Base-by-base conservation (phyloP, 2,113 vertebrate genomes). In the Hymenochirus boettgeri region DNA sequence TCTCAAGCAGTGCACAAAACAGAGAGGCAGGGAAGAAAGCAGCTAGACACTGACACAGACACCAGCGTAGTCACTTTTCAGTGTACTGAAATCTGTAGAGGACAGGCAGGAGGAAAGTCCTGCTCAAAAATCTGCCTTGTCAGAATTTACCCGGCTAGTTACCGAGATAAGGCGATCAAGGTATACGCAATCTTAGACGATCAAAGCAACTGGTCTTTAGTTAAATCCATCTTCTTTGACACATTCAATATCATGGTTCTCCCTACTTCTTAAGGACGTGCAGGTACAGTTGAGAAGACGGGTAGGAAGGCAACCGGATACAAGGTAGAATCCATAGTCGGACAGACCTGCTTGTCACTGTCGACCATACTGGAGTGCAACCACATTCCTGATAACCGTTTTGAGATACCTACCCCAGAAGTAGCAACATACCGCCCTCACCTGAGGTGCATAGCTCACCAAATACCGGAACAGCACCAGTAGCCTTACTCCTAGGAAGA, bases 321-420 rank as follows among this genome's bases (percentile, higher is more conserved):
- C 35, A 39, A 39, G 12, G 35, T 39, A 5, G 35, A 39, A 12
- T 39, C 35, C 35, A 39, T 52, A 25, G 50, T 4, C 17, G 4
- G 50, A 4, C 50, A 52, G 21, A 50, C 47, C 47, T 50, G 47
- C 18, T 50, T 46, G 12, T 46, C 42, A 5, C n/a, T 46, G n/a
- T 5, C 29, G 10, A 31, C 37, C 3, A 26, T 59, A 25, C 22
- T 26, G 22, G 33, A 45, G 24, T 59, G 35, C 48, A 51, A 22
- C 24, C 48, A 51, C 4, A 51, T 51, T 22, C 48, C 48, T 11
- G 22, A 51, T 13, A 21, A 9, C 11, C 22, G 48, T 4, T 22
- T 10, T 22, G 48, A 51, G 21, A 51, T 51, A 31, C 29, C 29
- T 31, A 31, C 4, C 22, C 9, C 48, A 9, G 48, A 51, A 9